Conservation (phyloP, 1,140 invertebrate species). For the Drosophila ironensis region DNA sequence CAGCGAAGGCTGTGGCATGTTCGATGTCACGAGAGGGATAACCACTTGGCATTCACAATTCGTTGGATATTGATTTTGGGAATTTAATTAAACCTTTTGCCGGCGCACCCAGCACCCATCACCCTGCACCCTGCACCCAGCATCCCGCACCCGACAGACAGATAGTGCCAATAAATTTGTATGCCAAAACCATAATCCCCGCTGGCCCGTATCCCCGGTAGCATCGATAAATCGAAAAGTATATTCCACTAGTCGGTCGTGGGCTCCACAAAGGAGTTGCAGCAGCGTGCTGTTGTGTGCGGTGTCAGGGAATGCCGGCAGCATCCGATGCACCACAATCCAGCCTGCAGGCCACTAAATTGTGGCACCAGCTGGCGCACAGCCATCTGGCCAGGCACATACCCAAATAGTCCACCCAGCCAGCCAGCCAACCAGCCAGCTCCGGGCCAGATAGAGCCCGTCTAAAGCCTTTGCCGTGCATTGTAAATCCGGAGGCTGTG, state of each 20-base stretch:
- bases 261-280: slow-evolving; percentile 1
- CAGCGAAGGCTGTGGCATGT: background rate
- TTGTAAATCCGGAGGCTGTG: slow-evolving; percentile 40
- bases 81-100: slow-evolving; percentile 28
- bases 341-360: slow-evolving; percentile 59
- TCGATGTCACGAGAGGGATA: background rate
- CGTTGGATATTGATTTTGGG: slow-evolving; percentile 23
- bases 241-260: background rate
- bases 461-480: slow-evolving; percentile 44
- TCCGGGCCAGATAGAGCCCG: slow-evolving; percentile 6
- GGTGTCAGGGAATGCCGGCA: slow-evolving; percentile 3
- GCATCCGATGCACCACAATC: slow-evolving; percentile 26
- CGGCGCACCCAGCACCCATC: background rate
- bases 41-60: slow-evolving; percentile 5
- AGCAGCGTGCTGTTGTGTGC: no score
- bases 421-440: background rate
- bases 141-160: background rate
- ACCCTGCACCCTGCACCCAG: background rate
- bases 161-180: slow-evolving; percentile 31
- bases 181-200: slow-evolving; percentile 36
- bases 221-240: slow-evolving; percentile 34
- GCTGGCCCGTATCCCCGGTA: slow-evolving; percentile 16
- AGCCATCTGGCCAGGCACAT: slow-evolving; percentile 25
- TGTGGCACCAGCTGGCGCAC: slow-evolving; percentile 55
- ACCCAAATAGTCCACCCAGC: background rate